Evolutionary conservation across 2,888 invertebrate species (phyloP).

Genomic region (Pachydiplax longipennis): DNA sequence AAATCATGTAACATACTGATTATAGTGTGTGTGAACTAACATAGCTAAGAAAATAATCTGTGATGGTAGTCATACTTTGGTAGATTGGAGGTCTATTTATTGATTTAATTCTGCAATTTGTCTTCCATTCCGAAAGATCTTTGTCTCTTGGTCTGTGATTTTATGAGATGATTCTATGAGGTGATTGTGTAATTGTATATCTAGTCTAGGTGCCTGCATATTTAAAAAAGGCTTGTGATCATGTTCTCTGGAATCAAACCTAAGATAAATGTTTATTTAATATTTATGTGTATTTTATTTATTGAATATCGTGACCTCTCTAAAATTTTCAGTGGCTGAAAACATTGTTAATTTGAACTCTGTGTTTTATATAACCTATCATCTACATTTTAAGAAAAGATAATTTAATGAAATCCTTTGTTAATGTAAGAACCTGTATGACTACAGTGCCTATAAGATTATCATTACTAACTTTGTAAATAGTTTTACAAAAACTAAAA

Average conservation of each 20-base stretch:
- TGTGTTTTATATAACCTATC: too few species aligned
- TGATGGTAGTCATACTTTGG: constrained; percentile 7
- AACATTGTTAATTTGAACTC: too few species aligned
- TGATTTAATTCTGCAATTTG: constrained; percentile 15
- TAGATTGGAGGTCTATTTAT: neutral
- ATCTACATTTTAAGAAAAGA: too few species aligned
- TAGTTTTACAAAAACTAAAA: neutral
- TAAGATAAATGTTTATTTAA: neutral
- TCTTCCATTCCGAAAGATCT: constrained; percentile 32
- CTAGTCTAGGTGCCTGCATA: neutral
- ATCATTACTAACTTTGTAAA: neutral
- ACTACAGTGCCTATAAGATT: neutral
- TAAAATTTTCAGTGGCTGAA: neutral
- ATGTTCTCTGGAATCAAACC: neutral
- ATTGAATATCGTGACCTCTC: neutral
- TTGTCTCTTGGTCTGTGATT: constrained; percentile 3
- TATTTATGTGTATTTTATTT: neutral
- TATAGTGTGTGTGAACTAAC: neutral
- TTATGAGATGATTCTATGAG: constrained; percentile 34
- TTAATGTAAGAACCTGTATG: neutral
- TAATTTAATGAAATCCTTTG: too few species aligned
- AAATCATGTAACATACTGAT: neutral
- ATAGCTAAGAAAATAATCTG: neutral
- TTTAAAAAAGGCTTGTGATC: constrained; percentile 35
- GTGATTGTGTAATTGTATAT: constrained; percentile 8